Base-by-base conservation (phyloP, 2,888 invertebrate species). In the Pegoplata infirma region DNA sequence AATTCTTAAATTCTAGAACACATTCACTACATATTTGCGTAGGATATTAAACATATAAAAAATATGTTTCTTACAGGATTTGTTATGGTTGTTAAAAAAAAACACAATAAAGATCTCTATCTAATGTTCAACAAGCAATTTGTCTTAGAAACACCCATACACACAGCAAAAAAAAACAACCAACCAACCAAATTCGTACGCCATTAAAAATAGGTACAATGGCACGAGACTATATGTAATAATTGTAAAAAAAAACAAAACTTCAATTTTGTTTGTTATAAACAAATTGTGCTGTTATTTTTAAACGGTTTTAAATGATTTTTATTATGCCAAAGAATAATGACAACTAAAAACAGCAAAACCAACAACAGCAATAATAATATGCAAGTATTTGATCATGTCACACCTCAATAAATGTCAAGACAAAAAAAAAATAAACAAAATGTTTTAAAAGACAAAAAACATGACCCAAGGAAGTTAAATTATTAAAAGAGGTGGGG, bases 341-440 rank as follows among this genome's bases (percentile, higher is more conserved):
- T 14, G 71, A 56, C 8, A 53, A n/a, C n/a, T n/a, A n/a, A n/a
- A n/a, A n/a, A n/a, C n/a, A n/a, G n/a, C n/a, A n/a, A n/a, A 56
- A 46, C 16, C 6, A 25, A 25, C 25, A 25, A 25, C 6, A 25
- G n/a, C n/a, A 53, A 66, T 75, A 68, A 79, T 71, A 75, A 63
- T 69, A 79, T 79, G 79, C 79, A 79, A 56, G 32, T 71, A 79
- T 79, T 79, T 61, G 49, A 71, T 75, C 49, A 71, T 71, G 79
- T 79, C 79, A 67, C 79, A 75, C 79, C 79, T 75, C 32, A 71
- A 67, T 67, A 75, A 71, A 56, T 75, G 75, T 56, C 75, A 51
- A 44, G 53, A 56, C 12, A 56, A 28, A 21, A 23, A 28, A 21
- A 5, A 64, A 64, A 64, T 53, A 28, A 55, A 64, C n/a, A 56